Evolutionary conservation across 2,113 vertebrate species (phyloP), one percentile per base, ranked within the genome.

Genomic region (Entosphenus tridentatus): DNA sequence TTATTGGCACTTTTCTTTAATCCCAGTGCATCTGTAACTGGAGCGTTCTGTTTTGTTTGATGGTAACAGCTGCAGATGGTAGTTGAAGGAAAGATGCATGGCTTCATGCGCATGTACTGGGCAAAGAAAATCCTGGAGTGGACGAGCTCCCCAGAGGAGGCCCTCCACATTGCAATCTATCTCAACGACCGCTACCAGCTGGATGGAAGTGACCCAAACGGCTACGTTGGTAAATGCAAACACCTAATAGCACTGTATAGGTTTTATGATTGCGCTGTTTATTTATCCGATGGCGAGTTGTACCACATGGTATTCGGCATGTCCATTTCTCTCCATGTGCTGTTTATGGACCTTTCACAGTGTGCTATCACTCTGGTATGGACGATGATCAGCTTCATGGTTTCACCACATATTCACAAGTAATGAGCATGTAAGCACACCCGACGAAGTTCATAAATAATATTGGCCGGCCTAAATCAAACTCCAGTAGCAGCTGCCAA

Each of bases 51-150:
- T 13, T n/a, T 3, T 2, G 2, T 12, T 13, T 2, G 8, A 56
- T 14, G 3, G 3, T 3, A 12, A 56, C 70, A 86, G 85, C 74
- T 80, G 62, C 86, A 90, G 72, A 79, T 89, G 82, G 74, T 86
- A 12, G 73, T 0, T 9, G 86, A 92, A 71, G 88, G 86, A 62
- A 90, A 89, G 79, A 87, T 88, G 83, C 87, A 90, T 0, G 86
- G 86, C 7, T 92, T 84, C 76, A 56, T 92, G 70, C 77, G 86
- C 62, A 90, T 92, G 88, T 89, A 90, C 75, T 90, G 88, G 87
- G 88, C 88, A 72, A 92, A 92, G 74, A 92, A 90, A 77, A 89
- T 92, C 69, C 77, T 89, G 73, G 88, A 90, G 78, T 92, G 87
- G 87, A 89, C 86, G 0, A 70, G 2, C 1, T 86, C 84, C 1